These are phyloP conservation scores for Lymantria monacha DNA, from an alignment of 2,888 invertebrate genomes.

Conservation along the genomic window DNA sequence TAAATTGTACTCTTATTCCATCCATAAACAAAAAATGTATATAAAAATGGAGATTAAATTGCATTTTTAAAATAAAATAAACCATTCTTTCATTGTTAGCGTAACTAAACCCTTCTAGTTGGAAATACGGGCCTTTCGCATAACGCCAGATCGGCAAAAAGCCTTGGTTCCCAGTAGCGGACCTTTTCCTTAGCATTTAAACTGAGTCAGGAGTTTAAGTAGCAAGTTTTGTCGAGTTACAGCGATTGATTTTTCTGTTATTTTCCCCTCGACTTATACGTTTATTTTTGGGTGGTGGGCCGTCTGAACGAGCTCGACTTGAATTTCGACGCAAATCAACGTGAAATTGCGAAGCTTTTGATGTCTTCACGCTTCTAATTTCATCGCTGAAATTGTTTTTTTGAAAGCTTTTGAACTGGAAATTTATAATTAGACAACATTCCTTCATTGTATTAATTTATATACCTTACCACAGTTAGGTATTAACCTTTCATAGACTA, in stretches of 20 bases:
- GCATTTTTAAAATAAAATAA: no score
- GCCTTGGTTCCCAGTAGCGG: constrained; percentile 7
- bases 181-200: constrained; percentile 29
- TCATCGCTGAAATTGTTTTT: neutral
- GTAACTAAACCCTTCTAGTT: no score
- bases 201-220: constrained; percentile 32
- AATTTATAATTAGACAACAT: neutral
- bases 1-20: no score
- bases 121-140: neutral
- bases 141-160: constrained; percentile 18
- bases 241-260: constrained; percentile 36
- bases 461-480: no score
- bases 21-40: no score
- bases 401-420: neutral
- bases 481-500: no score
- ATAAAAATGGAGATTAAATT: no score
- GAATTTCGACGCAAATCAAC: constrained; percentile 21
- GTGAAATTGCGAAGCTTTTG: constrained; percentile 25
- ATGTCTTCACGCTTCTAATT: constrained; percentile 1
- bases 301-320: constrained; percentile 14
- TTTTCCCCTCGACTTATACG: constrained; percentile 23
- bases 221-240: constrained; percentile 36
- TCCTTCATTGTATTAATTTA: no score
- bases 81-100: no score
- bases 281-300: constrained; percentile 13